phyloP scores from a whole-genome alignment of 1,140 invertebrate species.

The Trichonephila clavata region DNA sequence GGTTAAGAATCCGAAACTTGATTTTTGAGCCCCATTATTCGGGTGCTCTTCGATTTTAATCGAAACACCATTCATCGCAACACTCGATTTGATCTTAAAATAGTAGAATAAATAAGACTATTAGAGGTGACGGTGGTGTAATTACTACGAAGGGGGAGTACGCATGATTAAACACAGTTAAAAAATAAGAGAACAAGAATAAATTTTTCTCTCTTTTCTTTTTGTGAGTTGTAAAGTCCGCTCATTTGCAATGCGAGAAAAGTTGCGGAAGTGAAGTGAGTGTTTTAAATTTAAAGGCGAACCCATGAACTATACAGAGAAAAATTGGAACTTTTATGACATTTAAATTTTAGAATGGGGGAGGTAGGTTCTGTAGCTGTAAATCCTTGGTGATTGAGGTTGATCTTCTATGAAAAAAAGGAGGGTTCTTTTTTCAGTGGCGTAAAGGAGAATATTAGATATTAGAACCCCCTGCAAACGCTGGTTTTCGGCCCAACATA shows the following conservation, averaged over 20 bases:
- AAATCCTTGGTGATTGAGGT: too few species aligned
- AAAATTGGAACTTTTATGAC: background rate
- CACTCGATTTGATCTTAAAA: background rate
- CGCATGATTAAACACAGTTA: conserved; percentile 13
- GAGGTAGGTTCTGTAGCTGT: too few species aligned
- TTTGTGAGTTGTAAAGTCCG: too few species aligned
- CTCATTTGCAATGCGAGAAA: too few species aligned
- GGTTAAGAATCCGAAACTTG: background rate
- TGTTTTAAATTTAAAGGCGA: background rate
- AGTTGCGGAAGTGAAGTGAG: background rate
- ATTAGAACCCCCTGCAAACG: too few species aligned
- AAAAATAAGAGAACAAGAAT: background rate
- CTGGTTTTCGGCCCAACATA: too few species aligned
- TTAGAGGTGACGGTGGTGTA: conserved; percentile 31
- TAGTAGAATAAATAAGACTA: conserved; percentile 2
- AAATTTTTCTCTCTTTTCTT: background rate
- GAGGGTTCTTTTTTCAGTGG: too few species aligned
- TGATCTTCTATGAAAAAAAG: too few species aligned
- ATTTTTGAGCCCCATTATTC: background rate
- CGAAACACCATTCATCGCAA: background rate
- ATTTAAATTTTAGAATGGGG: background rate
- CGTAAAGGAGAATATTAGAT: too few species aligned
- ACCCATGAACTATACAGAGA: background rate
- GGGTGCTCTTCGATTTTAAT: background rate
- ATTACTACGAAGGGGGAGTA: background rate